Evolutionary conservation across 2,888 invertebrate genomes (phyloP).

Genomic region (Stenodera caucasica): DNA sequence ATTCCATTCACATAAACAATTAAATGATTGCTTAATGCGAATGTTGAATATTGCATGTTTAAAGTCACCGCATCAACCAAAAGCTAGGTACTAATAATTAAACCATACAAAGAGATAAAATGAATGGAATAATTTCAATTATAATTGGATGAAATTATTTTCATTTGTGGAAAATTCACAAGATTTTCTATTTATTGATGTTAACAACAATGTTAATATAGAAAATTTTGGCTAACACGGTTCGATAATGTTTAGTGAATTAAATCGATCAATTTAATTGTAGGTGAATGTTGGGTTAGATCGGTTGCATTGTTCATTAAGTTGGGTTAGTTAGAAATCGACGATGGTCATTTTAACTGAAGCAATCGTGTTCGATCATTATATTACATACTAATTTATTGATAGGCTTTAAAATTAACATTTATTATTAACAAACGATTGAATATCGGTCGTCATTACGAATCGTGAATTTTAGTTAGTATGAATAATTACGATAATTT

Average conservation of each 20-base stretch:
- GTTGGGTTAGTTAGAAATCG: slow-evolving; percentile 28
- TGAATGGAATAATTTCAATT: too few relatives aligned
- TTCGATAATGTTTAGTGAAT: slow-evolving; percentile 15
- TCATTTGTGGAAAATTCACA: too few relatives aligned
- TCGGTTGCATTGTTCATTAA: slow-evolving; percentile 32
- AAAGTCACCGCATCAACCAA: slow-evolving; percentile 23
- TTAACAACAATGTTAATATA: too few relatives aligned
- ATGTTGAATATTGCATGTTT: slow-evolving; percentile 23
- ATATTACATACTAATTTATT: slow-evolving; percentile 30
- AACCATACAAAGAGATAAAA: slow-evolving; percentile 12
- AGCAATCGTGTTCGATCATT: slow-evolving; percentile 32
- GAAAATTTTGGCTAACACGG: background rate
- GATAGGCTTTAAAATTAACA: slow-evolving; percentile 27
- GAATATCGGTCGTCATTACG: background rate
- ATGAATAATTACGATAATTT: background rate
- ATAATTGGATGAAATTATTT: too few relatives aligned
- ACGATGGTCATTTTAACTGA: slow-evolving; percentile 31
- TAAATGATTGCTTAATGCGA: slow-evolving; percentile 25
- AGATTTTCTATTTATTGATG: too few relatives aligned
- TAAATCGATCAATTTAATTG: slow-evolving; percentile 32
- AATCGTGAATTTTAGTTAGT: slow-evolving; percentile 1
- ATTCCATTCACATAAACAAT: slow-evolving; percentile 1
- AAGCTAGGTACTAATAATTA: slow-evolving; percentile 22
- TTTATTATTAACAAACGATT: slow-evolving; percentile 31
- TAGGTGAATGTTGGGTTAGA: slow-evolving; percentile 23